A percentile compares a stretch with the other conserved stretches of the same genome.
Conservation (phyloP, 37 sponge, comb jelly and placozoan species). For the Aplysina aerophoba region DNA sequence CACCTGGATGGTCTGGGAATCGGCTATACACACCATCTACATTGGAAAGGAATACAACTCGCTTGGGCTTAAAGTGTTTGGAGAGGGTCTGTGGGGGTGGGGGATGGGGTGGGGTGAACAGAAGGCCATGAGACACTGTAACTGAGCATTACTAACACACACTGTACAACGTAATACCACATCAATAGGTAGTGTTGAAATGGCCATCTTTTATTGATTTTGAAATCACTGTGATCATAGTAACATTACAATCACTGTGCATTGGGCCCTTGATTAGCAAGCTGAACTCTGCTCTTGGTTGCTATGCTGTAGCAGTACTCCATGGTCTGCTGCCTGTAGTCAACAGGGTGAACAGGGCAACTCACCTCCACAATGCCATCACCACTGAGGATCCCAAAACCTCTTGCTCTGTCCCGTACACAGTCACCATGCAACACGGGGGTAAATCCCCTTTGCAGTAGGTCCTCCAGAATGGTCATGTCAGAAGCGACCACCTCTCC, state of each 20-base stretch:
- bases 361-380: slow-evolving; percentile 31
- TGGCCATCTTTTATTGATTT: too few relatives aligned
- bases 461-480: slow-evolving; percentile 6
- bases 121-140: neutral
- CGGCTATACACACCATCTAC: slow-evolving; percentile 14
- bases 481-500: neutral
- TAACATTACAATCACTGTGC: too few relatives aligned
- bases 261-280: too few relatives aligned
- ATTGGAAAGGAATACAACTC: slow-evolving; percentile 28
- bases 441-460: neutral
- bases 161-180: too few relatives aligned
- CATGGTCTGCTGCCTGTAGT: too few relatives aligned
- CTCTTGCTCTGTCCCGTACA: slow-evolving; percentile 5
- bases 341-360: neutral
- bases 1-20: neutral
- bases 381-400: slow-evolving; percentile 25
- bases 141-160: neutral
- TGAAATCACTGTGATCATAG: too few relatives aligned
- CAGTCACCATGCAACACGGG: slow-evolving; percentile 30
- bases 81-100: neutral
- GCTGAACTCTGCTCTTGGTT: too few relatives aligned
- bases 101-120: too few relatives aligned
- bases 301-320: too few relatives aligned
- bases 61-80: slow-evolving; percentile 6
- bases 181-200: too few relatives aligned